Evolutionary conservation across 2,797 vertebrate species (phyloP).

Genomic region (Sebastes melanostomus): DNA sequence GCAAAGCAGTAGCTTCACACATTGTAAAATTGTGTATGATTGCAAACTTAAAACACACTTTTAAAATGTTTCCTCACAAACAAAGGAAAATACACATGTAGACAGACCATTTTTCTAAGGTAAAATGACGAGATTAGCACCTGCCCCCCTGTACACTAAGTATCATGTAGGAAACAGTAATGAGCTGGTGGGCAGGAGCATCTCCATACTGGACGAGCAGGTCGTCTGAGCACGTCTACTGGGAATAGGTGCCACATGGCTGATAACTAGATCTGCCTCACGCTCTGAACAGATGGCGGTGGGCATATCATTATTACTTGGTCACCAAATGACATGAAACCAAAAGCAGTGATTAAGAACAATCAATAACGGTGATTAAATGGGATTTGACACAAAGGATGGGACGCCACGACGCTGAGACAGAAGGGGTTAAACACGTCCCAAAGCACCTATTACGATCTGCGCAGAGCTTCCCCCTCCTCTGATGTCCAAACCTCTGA

Average conservation of each 20-base stretch:
- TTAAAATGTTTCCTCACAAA: not conserved
- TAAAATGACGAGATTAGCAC: not conserved
- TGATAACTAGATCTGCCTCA: constrained; percentile 39
- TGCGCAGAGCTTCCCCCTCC: not conserved
- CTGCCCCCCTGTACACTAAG: not conserved
- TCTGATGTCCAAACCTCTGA: constrained; percentile 4
- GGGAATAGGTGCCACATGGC: constrained; percentile 55
- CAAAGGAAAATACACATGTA: not conserved
- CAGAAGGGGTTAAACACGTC: constrained; percentile 56
- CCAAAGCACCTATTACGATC: constrained; percentile 35
- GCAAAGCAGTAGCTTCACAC: not conserved
- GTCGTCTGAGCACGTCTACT: constrained; percentile 16
- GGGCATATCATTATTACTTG: constrained; percentile 39
- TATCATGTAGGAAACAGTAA: constrained; percentile 15
- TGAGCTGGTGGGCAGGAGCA: constrained; percentile 6
- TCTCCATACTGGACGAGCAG: constrained; percentile 8
- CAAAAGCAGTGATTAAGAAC: constrained; percentile 48
- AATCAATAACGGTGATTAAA: constrained; percentile 71
- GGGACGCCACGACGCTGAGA: constrained; percentile 18
- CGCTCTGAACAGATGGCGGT: constrained; percentile 63
- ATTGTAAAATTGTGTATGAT: not conserved
- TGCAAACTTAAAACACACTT: not conserved
- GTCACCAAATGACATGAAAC: constrained; percentile 58
- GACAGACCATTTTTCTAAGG: not conserved
- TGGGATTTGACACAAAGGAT: constrained; percentile 56